Evolutionary conservation across 2,888 invertebrate genomes (phyloP), one percentile per base, ranked within the genome.

Genomic region (Drosophila greeni): DNA sequence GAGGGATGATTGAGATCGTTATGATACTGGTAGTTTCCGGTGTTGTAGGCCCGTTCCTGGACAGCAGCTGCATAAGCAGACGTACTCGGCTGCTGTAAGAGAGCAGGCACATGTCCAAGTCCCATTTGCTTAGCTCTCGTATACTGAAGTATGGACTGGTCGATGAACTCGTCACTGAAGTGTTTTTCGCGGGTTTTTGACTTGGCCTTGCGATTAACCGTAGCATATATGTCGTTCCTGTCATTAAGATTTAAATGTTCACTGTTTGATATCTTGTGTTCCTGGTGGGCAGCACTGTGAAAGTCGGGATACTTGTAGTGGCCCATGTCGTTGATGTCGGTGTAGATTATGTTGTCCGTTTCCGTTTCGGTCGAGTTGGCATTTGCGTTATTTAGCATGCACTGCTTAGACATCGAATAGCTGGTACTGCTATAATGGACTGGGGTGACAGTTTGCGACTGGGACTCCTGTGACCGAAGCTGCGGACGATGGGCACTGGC

Each of bases 381-480:
- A 75, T 86, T 86, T 67, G 85, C 88, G 70, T 87, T 87, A 72
- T 87, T 88, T 33, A 87, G 83, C 85, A 88, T 86, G 76, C 86
- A 86, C 80, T 87, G 87, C 74, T 89, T 89, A 89, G 89, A 89
- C 89, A 89, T 89, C 89, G 87, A 89, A 88, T 86, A 88, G 85
- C 82, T 89, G 82, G 88, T 88, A 89, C 86, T 89, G 89, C 88
- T 89, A 89, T 89, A 89, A 89, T 86, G 89, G 86, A 84, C 87
- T 87, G 87, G 89, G 74, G 85, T 88, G 88, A 76, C 86, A 87
- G 85, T 85, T 84, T 85, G 88, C 71, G 86, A 87, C 85, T 86
- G 86, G 86, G 86, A 86, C 86, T 87, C 86, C 86, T 85, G 86
- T 87, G 83, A 87, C 76, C 75, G 86, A 86, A 84, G 88, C 82